A percentile compares a stretch with the other conserved stretches of the same genome.
phyloP scores from a whole-genome alignment of 1,140 invertebrate species.

The Drosophila sp. region DNA sequence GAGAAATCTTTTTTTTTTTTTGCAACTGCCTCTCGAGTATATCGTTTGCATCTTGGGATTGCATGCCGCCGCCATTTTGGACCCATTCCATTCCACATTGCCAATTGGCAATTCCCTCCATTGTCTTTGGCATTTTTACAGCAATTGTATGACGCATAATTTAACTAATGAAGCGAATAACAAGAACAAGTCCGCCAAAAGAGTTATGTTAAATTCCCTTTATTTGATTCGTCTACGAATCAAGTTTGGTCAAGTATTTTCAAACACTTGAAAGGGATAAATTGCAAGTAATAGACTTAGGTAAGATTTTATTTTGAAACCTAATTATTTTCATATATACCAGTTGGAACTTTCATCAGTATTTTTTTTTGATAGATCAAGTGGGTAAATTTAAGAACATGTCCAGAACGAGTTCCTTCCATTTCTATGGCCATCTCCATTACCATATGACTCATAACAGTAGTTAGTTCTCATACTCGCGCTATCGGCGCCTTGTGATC shows the following conservation, averaged over 20 bases:
- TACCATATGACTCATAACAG: slow-evolving; percentile 47
- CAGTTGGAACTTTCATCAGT: too few species aligned
- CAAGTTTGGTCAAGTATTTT: neutral
- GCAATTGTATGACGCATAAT: slow-evolving; percentile 73
- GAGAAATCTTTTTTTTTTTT: slow-evolving; percentile 67
- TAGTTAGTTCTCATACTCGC: slow-evolving; percentile 37
- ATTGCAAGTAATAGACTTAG: too few species aligned
- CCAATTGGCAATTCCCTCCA: slow-evolving; percentile 31
- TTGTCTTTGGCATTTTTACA: slow-evolving; percentile 64
- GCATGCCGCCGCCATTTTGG: slow-evolving; percentile 72
- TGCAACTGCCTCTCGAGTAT: slow-evolving; percentile 47
- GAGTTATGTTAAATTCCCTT: slow-evolving; percentile 4
- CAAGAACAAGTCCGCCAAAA: slow-evolving; percentile 4
- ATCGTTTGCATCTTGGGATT: slow-evolving; percentile 75
- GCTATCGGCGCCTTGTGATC: slow-evolving; percentile 71
- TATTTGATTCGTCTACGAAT: neutral
- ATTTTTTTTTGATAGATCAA: too few species aligned
- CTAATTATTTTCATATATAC: too few species aligned
- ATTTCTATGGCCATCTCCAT: neutral
- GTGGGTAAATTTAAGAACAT: too few species aligned
- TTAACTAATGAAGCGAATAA: slow-evolving; percentile 68
- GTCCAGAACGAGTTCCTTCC: neutral
- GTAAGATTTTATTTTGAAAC: too few species aligned
- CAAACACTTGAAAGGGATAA: too few species aligned
- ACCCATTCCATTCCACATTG: slow-evolving; percentile 39